Evolutionary conservation across 2,888 invertebrate species (phyloP).

Genomic region (Imbricaverruca yamaguchii): DNA sequence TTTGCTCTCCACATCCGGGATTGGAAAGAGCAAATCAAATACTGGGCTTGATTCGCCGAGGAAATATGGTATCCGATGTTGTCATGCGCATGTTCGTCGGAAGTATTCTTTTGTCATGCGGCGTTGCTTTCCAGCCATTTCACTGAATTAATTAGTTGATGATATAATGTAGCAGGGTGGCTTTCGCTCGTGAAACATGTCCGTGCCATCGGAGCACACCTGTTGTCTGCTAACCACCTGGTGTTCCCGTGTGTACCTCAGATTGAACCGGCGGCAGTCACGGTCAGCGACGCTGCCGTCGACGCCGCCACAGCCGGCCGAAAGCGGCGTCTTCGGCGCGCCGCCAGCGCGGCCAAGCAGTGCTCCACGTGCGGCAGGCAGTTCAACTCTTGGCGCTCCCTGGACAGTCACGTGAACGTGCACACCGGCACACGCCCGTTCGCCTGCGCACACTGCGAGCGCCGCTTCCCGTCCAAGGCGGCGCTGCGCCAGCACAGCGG

Average conservation of each 20-base stretch:
- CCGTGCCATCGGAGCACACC: too few species aligned
- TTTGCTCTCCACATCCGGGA: too few species aligned
- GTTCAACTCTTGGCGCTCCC: not conserved
- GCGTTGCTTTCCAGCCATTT: too few species aligned
- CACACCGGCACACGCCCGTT: conserved; percentile 2
- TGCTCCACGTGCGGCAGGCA: not conserved
- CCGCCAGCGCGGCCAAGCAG: not conserved
- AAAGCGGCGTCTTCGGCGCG: not conserved
- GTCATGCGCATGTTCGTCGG: too few species aligned
- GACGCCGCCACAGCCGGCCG: not conserved
- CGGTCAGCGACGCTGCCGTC: not conserved
- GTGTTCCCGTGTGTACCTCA: not conserved
- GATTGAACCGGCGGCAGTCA: not conserved
- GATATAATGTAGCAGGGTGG: not conserved
- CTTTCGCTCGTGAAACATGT: not conserved
- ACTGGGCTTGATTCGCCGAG: too few species aligned
- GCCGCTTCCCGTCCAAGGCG: not conserved
- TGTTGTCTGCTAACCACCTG: too few species aligned
- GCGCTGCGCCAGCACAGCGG: not conserved
- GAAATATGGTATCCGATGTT: too few species aligned
- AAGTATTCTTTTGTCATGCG: too few species aligned
- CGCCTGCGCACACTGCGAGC: not conserved
- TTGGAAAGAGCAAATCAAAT: too few species aligned
- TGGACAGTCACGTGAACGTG: not conserved
- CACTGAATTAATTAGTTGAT: too few species aligned